Evolutionary conservation across 2,797 vertebrate genomes (phyloP), one percentile per base, ranked within the genome.

Genomic region (Parotocinclus haroldoi): DNA sequence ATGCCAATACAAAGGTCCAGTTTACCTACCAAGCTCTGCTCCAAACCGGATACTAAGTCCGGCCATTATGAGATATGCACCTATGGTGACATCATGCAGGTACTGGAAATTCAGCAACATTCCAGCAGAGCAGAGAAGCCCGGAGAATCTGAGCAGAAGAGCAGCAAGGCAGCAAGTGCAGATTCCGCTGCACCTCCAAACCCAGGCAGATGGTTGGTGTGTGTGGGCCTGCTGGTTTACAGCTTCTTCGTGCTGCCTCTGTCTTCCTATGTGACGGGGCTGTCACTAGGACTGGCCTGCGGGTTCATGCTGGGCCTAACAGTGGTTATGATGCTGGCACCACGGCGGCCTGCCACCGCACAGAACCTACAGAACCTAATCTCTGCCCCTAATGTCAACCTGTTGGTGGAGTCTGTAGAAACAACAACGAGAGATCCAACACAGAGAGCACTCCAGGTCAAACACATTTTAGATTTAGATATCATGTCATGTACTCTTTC

Each of bases 241-340:
- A 87, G 90, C 6, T 92, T 93, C 76, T 86, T 93, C n/a, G 79
- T 94, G 49, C 76, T 94, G 72, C 93, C 93, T 0, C 80, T 95
- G 67, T 90, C 93, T 0, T 80, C 91, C 17, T 93, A 92, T 1
- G 18, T 92, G 7, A 89, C 93, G 0, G 92, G 92, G 8, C 85
- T 95, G 54, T 89, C 87, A 13, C 54, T 93, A 36, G 93, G 93
- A 17, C 72, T 93, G 8, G 80, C 88, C 7, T 87, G 84, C 0
- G 93, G 93, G 10, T 90, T 94, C 14, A 54, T 92, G 58, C 70
- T 93, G 70, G 92, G 91, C 67, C 85, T 94, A 76, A 75, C 89
- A 49, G 76, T 89, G 1, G 14, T 95, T 62, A 85, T 90, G 58
- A 71, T 90, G 63, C 85, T 92, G 49, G 70, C 86, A 19, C 86